phyloP scores from a whole-genome alignment of 1,140 invertebrate genomes.

The Thaumatotibia leucotreta region DNA sequence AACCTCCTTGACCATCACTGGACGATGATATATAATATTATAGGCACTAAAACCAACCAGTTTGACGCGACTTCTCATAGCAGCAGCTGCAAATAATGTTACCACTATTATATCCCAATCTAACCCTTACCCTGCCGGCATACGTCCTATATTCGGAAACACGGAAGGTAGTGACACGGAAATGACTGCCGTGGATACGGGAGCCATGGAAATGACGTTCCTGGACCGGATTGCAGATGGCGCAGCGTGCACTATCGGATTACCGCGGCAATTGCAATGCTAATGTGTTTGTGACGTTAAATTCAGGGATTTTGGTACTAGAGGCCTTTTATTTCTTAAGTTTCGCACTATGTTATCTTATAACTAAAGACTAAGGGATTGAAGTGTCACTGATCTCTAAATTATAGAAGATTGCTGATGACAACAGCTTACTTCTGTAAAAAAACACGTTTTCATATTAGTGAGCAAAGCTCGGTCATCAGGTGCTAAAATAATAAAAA shows the following conservation, averaged over 20 bases:
- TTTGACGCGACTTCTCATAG: not conserved
- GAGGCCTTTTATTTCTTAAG: no score
- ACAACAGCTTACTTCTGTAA: no score
- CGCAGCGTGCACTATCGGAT: not conserved
- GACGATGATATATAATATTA: not conserved
- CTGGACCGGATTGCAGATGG: not conserved
- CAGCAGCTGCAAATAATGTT: not conserved
- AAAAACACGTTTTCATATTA: no score
- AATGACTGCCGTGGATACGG: not conserved
- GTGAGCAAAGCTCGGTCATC: no score
- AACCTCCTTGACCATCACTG: not conserved
- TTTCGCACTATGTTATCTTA: no score
- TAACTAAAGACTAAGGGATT: no score
- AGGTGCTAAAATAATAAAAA: no score
- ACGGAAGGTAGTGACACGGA: no score
- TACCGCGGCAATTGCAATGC: not conserved
- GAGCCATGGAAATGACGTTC: not conserved
- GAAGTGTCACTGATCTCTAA: no score
- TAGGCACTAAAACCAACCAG: not conserved
- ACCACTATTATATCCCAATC: not conserved
- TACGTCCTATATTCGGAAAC: not conserved
- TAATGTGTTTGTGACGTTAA: not conserved
- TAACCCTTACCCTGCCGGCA: not conserved
- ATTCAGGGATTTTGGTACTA: not conserved
- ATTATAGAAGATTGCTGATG: no score